Conservation (phyloP, 2,888 invertebrate species). For the Mayetiola destructor region DNA sequence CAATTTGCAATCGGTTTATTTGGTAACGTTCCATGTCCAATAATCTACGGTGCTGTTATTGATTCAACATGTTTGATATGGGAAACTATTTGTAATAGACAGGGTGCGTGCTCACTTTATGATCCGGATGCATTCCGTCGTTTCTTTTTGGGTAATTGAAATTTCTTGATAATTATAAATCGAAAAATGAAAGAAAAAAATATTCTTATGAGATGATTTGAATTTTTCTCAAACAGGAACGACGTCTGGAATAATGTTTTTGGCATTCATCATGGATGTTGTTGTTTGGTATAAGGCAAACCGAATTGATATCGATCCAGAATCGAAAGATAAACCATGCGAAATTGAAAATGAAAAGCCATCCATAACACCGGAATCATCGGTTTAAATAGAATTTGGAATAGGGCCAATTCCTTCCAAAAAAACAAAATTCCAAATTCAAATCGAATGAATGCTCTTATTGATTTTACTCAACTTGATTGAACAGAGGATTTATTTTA, state of each 20-base stretch:
- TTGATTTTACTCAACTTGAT: too few relatives aligned
- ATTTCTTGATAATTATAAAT: background rate
- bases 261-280: slow-evolving; percentile 78
- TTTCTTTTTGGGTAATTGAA: slow-evolving; percentile 60
- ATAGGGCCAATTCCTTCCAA: too few relatives aligned
- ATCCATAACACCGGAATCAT: slow-evolving; percentile 10
- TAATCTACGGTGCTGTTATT: slow-evolving; percentile 81
- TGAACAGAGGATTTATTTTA: too few relatives aligned
- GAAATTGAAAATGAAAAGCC: slow-evolving; percentile 28
- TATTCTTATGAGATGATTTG: background rate
- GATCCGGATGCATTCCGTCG: slow-evolving; percentile 69
- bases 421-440: too few relatives aligned
- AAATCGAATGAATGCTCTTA: too few relatives aligned
- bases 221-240: slow-evolving; percentile 44
- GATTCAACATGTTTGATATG: slow-evolving; percentile 84
- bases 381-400: slow-evolving; percentile 7
- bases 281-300: slow-evolving; percentile 82
- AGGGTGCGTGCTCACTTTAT: slow-evolving; percentile 79
- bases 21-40: slow-evolving; percentile 91
- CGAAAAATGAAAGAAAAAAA: background rate
- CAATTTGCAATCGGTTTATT: slow-evolving; percentile 87
- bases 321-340: slow-evolving; percentile 23
- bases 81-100: slow-evolving; percentile 64
- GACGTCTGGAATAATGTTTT: slow-evolving; percentile 68
- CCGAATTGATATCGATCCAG: slow-evolving; percentile 56